Base-by-base conservation (phyloP, 1,140 invertebrate genomes). In the Zelostemma sp. region DNA sequence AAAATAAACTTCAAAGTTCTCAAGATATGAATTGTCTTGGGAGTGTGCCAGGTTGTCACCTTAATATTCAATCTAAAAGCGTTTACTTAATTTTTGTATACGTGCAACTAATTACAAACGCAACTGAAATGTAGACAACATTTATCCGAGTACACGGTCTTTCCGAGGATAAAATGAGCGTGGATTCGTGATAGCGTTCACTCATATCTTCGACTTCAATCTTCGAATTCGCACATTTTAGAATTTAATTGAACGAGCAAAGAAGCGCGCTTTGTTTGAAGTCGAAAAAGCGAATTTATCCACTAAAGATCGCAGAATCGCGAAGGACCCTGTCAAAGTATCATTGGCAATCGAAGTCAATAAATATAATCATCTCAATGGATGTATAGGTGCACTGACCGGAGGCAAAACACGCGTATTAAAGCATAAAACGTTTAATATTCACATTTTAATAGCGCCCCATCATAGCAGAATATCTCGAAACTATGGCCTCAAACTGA, bases 361-460 rank as follows among this genome's bases (percentile, higher is more conserved):
- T 57, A 66, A 68, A 68, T 53, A 25, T 35, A 53, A 68, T 68
- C 19, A 48, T 68, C 43, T 35, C 38, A 25, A 55, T 8, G 57
- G 54, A 58, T 61, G n/a, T 46, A 17, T 60, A 66, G 62, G 61
- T 72, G 50, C 62, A 68, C 41, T 66, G 65, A 73, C 63, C 62
- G 49, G 43, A 65, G 55, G 40, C 63, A 46, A 65, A 72, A 55
- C 59, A 47, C 28, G 51, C 40, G 53, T 50, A 38, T 49, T 54
- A 61, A 68, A 68, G 61, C 65, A 68, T 72, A n/a, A 63, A 66
- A 71, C 54, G 35, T n/a, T 38, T 11, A n/a, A 38, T 62, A 54
- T 48, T 40, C 19, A 46, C 55, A 31, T 40, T 51, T 65, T 5
- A 19, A 19, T 61, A 16, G 51, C 21, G 15, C 53, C 68, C 62